Conservation (phyloP, 2,113 vertebrate genomes). For the Jaculus jaculus region DNA sequence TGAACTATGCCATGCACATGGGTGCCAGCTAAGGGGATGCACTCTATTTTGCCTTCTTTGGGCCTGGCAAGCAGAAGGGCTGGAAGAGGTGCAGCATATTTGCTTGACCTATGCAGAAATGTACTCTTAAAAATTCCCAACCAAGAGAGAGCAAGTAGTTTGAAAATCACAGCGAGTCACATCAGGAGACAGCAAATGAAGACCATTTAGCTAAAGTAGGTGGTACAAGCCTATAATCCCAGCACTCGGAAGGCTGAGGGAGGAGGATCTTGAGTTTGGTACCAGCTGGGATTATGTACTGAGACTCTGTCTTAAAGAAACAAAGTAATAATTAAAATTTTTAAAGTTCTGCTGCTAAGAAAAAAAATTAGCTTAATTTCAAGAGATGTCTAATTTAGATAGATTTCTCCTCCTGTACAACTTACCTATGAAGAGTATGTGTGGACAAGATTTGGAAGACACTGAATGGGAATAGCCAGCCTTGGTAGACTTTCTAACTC, state of each 20-base stretch:
- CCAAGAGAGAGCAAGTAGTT: background rate
- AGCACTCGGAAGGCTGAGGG: background rate
- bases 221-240: background rate
- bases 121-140: slow-evolving; percentile 29
- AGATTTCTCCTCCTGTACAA: background rate
- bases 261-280: background rate
- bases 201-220: background rate
- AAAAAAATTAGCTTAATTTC: slow-evolving; percentile 22
- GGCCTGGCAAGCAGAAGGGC: slow-evolving; percentile 87
- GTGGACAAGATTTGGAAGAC: background rate
- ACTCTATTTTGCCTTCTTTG: slow-evolving; percentile 69
- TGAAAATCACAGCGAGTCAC: background rate
- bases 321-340: background rate
- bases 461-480: background rate
- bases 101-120: slow-evolving; percentile 85
- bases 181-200: background rate
- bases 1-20: slow-evolving; percentile 81
- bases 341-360: background rate
- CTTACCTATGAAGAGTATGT: background rate
- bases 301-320: background rate
- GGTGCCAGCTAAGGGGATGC: slow-evolving; percentile 78
- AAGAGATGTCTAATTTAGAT: background rate
- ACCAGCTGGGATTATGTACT: background rate
- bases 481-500: background rate
- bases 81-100: slow-evolving; percentile 85